Percentiles rank a stretch among this genome's conserved stretches.
Evolutionary conservation across 1,140 invertebrate species (phyloP).

Genomic region (Frieseomelitta varia): DNA sequence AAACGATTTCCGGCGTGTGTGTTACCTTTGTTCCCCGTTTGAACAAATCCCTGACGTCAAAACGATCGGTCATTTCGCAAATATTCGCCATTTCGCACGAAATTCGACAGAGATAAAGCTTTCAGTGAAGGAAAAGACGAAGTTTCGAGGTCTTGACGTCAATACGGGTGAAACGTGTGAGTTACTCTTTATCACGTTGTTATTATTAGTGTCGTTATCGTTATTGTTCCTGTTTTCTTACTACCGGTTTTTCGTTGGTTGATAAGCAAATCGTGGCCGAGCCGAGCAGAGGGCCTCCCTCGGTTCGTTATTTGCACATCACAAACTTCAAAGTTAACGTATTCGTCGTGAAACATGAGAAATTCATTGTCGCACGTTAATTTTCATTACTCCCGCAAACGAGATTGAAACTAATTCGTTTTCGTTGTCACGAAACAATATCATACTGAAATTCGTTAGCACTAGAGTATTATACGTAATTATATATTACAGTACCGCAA

Average conservation of each 20-base stretch:
- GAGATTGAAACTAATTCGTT: neutral
- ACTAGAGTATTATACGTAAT: too few species aligned
- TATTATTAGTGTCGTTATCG: neutral
- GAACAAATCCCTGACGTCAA: neutral
- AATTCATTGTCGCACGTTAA: neutral
- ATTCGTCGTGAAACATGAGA: neutral
- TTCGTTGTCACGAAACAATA: too few species aligned
- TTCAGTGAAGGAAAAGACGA: neutral
- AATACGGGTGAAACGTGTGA: too few species aligned
- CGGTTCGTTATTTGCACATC: constrained; percentile 5
- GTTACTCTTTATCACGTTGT: neutral
- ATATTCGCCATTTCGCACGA: too few species aligned
- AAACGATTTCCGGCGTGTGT: neutral
- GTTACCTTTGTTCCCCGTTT: neutral
- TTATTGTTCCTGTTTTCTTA: neutral
- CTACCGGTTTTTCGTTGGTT: neutral
- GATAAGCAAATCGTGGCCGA: constrained; percentile 50
- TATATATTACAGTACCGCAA: too few species aligned
- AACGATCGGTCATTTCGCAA: neutral
- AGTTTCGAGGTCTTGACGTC: neutral
- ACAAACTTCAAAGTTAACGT: too few species aligned
- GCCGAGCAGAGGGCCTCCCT: neutral
- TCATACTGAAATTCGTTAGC: neutral
- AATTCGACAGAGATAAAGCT: neutral
- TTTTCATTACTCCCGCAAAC: neutral